These are phyloP conservation scores for Cnemophilus loriae DNA, from an alignment of 2,113 vertebrate genomes.

Conservation along the genomic window DNA sequence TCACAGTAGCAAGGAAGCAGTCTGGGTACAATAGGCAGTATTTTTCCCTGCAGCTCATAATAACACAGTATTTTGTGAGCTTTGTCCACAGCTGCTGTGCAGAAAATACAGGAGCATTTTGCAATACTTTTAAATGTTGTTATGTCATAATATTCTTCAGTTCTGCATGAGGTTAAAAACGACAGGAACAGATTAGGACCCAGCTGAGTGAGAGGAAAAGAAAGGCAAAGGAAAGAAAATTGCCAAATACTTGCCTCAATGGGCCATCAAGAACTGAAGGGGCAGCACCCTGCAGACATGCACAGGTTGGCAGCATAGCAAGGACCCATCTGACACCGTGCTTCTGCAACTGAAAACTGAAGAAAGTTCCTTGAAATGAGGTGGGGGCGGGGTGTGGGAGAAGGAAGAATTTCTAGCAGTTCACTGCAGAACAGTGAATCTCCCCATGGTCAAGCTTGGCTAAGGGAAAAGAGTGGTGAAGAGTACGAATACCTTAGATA, in stretches of 20 bases:
- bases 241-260: neutral
- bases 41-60: neutral
- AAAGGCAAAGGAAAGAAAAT: neutral
- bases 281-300: neutral
- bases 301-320: neutral
- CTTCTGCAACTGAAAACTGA: neutral
- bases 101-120: neutral
- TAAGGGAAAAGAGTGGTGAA: neutral
- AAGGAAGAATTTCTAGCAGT: neutral
- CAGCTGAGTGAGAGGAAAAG: rapidly evolving
- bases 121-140: neutral
- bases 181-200: neutral
- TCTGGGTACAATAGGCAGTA: neutral
- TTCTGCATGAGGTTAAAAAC: neutral
- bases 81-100: neutral
- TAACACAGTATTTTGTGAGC: neutral
- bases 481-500: neutral
- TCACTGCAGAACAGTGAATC: neutral
- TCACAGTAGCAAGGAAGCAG: neutral
- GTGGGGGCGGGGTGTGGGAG: rapidly evolving
- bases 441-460: neutral
- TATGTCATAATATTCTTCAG: neutral
- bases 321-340: neutral
- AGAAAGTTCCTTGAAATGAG: neutral
- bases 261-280: neutral